phyloP scores from a whole-genome alignment of 2,113 vertebrate genomes.

The Grus americana region DNA sequence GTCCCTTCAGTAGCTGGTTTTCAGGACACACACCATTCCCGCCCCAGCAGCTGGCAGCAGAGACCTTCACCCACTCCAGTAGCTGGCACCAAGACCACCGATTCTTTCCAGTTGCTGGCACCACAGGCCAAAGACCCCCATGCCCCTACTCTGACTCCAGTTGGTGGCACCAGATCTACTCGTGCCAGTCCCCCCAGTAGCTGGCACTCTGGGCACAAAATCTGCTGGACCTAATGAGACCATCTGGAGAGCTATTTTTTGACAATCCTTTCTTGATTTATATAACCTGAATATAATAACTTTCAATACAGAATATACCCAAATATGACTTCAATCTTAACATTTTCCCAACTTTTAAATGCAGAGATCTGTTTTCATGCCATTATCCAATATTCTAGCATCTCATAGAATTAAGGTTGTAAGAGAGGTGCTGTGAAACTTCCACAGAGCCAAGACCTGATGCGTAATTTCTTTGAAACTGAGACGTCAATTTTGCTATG shows the following conservation, averaged over 20 bases:
- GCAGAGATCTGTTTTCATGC: neutral
- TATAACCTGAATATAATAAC: neutral
- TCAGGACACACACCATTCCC: neutral
- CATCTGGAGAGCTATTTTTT: neutral
- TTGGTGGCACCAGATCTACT: neutral
- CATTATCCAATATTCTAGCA: neutral
- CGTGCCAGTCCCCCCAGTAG: neutral
- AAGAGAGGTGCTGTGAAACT: neutral
- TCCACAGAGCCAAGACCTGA: neutral
- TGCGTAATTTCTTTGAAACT: neutral
- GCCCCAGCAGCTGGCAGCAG: neutral
- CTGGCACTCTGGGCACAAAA: neutral
- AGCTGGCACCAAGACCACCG: neutral
- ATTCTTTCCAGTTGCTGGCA: neutral
- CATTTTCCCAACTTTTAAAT: neutral
- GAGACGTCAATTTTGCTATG: neutral
- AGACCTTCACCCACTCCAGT: neutral
- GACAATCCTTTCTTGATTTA: neutral
- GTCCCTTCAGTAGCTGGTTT: neutral
- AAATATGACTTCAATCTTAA: neutral
- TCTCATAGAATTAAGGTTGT: neutral
- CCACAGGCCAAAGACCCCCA: neutral
- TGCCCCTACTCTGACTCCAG: neutral
- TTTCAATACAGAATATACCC: neutral
- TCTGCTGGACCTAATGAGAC: neutral